phyloP scores from a whole-genome alignment of 2,797 vertebrate genomes.

The Melanogrammus aeglefinus region DNA sequence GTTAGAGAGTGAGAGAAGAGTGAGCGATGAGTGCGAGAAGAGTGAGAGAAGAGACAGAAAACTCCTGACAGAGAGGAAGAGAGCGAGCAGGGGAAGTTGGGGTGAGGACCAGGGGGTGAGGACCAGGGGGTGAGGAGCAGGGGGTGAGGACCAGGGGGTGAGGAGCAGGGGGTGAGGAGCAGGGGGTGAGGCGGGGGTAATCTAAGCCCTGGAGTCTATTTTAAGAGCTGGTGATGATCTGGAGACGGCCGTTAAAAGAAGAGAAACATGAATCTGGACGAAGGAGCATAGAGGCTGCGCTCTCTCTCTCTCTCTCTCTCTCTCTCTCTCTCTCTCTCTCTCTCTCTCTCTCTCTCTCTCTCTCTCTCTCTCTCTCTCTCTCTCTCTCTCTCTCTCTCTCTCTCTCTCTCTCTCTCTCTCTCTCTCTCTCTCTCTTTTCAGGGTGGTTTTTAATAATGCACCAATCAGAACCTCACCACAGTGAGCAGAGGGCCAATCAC shows the following conservation, averaged over 20 bases:
- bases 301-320: not conserved
- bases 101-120: not conserved
- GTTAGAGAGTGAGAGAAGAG: no score
- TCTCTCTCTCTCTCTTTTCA: not conserved
- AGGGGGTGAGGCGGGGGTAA: not conserved
- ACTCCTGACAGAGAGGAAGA: slow-evolving; percentile 5
- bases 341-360: slow-evolving; percentile 1
- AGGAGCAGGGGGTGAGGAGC: not conserved
- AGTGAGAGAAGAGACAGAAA: slow-evolving; percentile 11
- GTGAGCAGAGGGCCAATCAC: slow-evolving; percentile 50
- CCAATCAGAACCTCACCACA: slow-evolving; percentile 57
- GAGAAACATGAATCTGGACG: not conserved
- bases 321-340: not conserved
- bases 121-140: not conserved
- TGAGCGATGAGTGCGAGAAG: slow-evolving; percentile 12
- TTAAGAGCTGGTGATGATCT: not conserved
- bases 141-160: no score
- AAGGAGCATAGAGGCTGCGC: not conserved
- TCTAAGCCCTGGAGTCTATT: not conserved
- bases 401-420: not conserved
- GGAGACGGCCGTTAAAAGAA: not conserved
- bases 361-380: not conserved
- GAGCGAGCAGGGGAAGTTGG: slow-evolving; percentile 7
- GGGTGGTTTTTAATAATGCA: slow-evolving; percentile 58
- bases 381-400: not conserved